Percentiles rank a stretch among this genome's conserved stretches.
Evolutionary conservation across 2,797 vertebrate genomes (phyloP).

Genomic region (Diglossa cyanea): DNA sequence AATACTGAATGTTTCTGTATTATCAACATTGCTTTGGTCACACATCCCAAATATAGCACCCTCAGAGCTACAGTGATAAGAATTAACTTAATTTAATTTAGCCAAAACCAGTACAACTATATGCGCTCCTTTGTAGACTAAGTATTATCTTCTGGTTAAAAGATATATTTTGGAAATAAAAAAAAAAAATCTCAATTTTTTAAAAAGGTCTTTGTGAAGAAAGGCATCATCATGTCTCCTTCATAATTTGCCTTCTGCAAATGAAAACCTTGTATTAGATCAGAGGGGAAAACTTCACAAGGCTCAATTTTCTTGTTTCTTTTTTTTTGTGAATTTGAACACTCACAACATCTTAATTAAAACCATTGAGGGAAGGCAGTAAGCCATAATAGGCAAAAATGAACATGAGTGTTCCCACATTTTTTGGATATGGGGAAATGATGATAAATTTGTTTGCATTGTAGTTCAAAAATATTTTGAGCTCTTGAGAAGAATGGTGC

Average conservation of each 20-base stretch:
- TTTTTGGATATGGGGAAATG: neutral
- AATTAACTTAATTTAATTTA: neutral
- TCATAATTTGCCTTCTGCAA: neutral
- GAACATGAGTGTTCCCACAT: neutral
- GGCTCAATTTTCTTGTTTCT: neutral
- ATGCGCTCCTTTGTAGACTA: neutral
- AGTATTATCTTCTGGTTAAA: neutral
- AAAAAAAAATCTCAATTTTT: neutral
- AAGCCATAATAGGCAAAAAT: neutral
- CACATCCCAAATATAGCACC: neutral
- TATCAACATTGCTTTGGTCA: neutral
- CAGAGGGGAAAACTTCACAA: neutral
- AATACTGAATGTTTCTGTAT: accelerated
- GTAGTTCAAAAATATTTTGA: neutral
- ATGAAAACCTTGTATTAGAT: neutral
- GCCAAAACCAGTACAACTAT: neutral
- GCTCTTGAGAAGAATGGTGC: neutral
- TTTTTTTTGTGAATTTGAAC: neutral
- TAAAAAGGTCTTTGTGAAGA: neutral
- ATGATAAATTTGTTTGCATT: neutral
- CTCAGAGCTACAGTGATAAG: accelerated
- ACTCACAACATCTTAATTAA: neutral
- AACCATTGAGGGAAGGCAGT: neutral
- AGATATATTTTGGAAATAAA: neutral
- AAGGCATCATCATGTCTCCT: neutral